Conservation (phyloP, 2,888 invertebrate species). For the Terebella lapidaria region DNA sequence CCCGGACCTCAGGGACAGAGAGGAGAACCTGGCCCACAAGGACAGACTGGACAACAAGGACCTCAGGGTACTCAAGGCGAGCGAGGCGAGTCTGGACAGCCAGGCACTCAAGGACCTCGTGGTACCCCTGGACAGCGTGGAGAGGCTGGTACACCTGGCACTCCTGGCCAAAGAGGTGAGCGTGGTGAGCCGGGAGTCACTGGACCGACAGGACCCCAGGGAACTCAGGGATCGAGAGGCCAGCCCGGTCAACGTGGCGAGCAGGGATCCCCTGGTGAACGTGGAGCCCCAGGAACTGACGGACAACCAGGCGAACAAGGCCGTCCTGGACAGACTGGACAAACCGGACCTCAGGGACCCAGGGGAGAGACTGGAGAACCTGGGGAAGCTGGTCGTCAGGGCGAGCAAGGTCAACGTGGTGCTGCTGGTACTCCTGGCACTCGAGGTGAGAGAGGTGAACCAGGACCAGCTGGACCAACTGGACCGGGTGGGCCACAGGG, state of each 20-base stretch:
- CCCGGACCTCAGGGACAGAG: conserved; percentile 24
- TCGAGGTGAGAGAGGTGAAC: conserved; percentile 33
- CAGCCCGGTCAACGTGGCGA: conserved; percentile 11
- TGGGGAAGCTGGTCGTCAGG: conserved; percentile 13
- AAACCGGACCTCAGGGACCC: conserved; percentile 5
- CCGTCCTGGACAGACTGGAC: conserved; percentile 13
- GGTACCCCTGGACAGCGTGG: conserved; percentile 27
- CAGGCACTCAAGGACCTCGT: background rate
- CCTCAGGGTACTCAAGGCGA: conserved; percentile 16
- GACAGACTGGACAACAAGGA: conserved; percentile 16
- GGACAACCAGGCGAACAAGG: conserved; percentile 9
- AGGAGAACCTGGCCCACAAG: conserved; percentile 20
- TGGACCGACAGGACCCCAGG: background rate
- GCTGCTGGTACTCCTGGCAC: conserved; percentile 15
- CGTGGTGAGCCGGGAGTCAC: background rate
- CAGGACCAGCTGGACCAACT: conserved; percentile 12
- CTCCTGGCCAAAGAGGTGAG: conserved; percentile 20
- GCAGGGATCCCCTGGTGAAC: conserved; percentile 31
- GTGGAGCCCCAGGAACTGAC: conserved; percentile 15
- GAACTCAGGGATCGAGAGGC: conserved; percentile 4
- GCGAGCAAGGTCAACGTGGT: conserved; percentile 6
- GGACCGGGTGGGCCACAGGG: conserved; percentile 16
- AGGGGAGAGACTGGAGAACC: background rate
- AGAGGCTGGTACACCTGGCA: conserved; percentile 20
- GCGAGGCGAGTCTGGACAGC: conserved; percentile 13